Conservation (phyloP, 2,797 vertebrate species). For the Nyctalus aviator region DNA sequence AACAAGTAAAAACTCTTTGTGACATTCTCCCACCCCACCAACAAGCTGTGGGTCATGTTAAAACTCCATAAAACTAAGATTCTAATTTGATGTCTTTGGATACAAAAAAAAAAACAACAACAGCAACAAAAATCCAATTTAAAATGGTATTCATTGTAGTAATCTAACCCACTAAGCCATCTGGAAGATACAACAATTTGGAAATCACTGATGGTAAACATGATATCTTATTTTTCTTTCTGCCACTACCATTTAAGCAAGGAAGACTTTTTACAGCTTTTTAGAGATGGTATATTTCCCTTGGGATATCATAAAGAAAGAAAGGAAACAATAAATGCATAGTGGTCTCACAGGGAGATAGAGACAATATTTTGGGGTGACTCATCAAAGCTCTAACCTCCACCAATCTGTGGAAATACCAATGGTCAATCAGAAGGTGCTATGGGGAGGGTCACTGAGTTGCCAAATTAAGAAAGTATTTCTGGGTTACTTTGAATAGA, state of each 20-base stretch:
- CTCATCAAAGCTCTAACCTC: constrained; percentile 33
- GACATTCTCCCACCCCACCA: not conserved
- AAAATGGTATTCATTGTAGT: constrained; percentile 61
- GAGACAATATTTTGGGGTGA: constrained; percentile 16
- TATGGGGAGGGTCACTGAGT: not conserved
- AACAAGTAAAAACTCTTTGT: constrained; percentile 66
- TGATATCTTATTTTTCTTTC: constrained; percentile 69
- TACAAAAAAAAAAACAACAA: constrained; percentile 36
- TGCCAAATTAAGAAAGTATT: constrained; percentile 45
- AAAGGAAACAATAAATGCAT: not conserved
- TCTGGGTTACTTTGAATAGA: constrained; percentile 56
- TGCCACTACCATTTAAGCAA: constrained; percentile 72
- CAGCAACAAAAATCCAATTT: not conserved
- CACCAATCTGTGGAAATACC: constrained; percentile 30
- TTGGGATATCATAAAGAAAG: not conserved
- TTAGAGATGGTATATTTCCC: not conserved
- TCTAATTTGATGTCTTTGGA: constrained; percentile 73
- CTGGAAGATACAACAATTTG: constrained; percentile 77
- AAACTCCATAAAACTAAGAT: constrained; percentile 76
- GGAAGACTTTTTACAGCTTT: not conserved
- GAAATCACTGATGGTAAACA: constrained; percentile 76
- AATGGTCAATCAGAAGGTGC: not conserved
- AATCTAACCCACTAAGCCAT: constrained; percentile 67
- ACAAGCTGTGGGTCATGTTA: constrained; percentile 72
- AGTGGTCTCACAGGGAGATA: not conserved